Evolutionary conservation across 2,888 invertebrate genomes (phyloP).

Genomic region (Phorcus lineatus): DNA sequence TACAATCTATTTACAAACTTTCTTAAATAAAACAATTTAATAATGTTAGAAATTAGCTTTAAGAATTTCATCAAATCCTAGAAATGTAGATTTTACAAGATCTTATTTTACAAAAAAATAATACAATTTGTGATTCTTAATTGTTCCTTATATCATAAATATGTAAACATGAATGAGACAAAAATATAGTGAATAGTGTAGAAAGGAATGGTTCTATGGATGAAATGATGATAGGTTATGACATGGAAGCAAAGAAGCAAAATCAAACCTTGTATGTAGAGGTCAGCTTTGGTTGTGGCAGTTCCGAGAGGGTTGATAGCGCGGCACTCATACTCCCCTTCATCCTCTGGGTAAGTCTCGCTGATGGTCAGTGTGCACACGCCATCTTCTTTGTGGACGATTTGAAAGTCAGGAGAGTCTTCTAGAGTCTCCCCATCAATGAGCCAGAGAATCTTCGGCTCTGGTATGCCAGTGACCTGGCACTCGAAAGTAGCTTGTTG

Average conservation of each 20-base stretch:
- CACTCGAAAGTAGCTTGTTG: conserved; percentile 61
- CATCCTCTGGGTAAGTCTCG: conserved; percentile 95
- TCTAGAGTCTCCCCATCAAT: conserved; percentile 84
- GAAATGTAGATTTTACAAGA: too few species aligned
- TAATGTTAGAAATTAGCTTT: too few species aligned
- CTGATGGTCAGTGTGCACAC: conserved; percentile 91
- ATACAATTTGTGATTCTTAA: too few species aligned
- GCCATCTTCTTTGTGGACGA: conserved; percentile 57
- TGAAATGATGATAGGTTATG: neutral
- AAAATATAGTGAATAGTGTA: neutral
- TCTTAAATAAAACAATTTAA: too few species aligned
- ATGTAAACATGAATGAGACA: neutral
- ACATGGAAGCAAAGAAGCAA: neutral
- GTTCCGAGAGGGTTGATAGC: conserved; percentile 95
- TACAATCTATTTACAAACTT: neutral
- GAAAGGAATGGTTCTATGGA: neutral
- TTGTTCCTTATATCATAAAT: neutral
- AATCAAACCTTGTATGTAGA: conserved; percentile 66
- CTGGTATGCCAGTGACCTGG: conserved; percentile 67
- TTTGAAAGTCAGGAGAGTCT: conserved; percentile 64
- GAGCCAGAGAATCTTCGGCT: conserved; percentile 83
- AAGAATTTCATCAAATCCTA: too few species aligned
- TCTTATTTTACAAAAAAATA: too few species aligned
- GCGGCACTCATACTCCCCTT: conserved; percentile 95
- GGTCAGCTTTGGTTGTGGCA: conserved; percentile 83